These are phyloP conservation scores for Naja naja DNA, from an alignment of 2,113 vertebrate genomes.

Conservation along the genomic window DNA sequence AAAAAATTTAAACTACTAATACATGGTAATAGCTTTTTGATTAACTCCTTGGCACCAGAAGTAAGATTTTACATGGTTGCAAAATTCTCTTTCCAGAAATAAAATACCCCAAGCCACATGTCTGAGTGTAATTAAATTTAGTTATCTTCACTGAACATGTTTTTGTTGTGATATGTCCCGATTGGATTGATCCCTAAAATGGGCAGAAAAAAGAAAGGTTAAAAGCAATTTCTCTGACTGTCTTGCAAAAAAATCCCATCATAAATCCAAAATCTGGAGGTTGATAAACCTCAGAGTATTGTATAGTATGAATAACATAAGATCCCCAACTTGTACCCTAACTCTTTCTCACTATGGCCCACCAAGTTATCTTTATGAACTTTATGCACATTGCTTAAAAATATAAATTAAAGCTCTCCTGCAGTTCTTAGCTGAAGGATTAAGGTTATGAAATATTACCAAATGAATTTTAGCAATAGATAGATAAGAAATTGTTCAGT, in stretches of 20 bases:
- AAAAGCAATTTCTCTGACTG: background rate
- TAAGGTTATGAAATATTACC: background rate
- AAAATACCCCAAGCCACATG: conserved; percentile 57
- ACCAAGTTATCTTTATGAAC: background rate
- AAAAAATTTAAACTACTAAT: conserved; percentile 52
- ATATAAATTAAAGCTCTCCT: background rate
- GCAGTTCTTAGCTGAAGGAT: background rate
- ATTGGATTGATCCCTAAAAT: conserved; percentile 30
- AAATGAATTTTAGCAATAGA: background rate
- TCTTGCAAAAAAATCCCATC: background rate
- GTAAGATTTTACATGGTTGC: conserved; percentile 51
- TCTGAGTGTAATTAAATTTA: conserved; percentile 51
- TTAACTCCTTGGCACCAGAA: conserved; percentile 57
- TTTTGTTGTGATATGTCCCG: conserved; percentile 40
- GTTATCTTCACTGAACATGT: conserved; percentile 37
- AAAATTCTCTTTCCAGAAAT: conserved; percentile 47
- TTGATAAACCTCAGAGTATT: background rate
- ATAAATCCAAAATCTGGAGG: background rate
- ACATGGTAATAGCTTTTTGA: conserved; percentile 63
- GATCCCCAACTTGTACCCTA: too few species aligned
- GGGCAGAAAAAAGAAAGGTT: background rate
- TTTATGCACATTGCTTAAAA: background rate
- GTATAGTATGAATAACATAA: background rate
- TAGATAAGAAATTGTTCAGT: background rate
- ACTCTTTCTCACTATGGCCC: background rate